Base-by-base conservation (phyloP, 2,113 vertebrate genomes). In the Poeciliopsis retropinna region DNA sequence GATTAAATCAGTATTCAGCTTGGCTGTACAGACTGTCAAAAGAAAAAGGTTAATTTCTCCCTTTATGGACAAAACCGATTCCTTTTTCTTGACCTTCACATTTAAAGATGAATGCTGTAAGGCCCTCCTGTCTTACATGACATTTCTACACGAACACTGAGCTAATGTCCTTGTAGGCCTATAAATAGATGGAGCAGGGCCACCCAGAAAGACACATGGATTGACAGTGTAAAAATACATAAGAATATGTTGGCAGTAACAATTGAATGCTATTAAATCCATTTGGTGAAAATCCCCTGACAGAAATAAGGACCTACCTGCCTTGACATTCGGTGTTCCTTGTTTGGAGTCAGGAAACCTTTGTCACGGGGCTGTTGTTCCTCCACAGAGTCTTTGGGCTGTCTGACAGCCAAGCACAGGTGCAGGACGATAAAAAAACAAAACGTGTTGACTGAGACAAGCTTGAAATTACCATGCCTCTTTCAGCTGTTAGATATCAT, bases 361-460 rank as follows among this genome's bases (percentile, higher is more conserved):
- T 90, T 90, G 89, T 91, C 87, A 83, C 70, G 34, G 73, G 85
- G 78, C 68, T 34, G 86, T 85, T 92, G 90, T 91, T 87, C 82
- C 75, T 84, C 67, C 66, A 69, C 77, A 78, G 67, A 60, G 68
- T 85, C 72, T 70, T 64, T 83, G 71, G 65, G 32, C 81, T 78
- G 67, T 70, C n/a, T 93, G 93, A 94, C 83, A 76, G 90, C 78
- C 72, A 72, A 73, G 89, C 87, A 92, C 92, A 95, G 94, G 91
- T 94, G 94, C 63, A n/a, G 6, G 34, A 85, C 84, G 74, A 78
- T 70, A 70, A 88, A 86, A 91, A 91, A 92, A 90, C 54, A 88
- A 89, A 92, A 92, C 74, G 76, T 60, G 37, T 79, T 87, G 75
- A 87, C 79, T 60, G 82, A 81, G 69, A 68, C 83, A 57, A 29